Conservation (phyloP, 2,113 vertebrate species). For the Pelecanus crispus region DNA sequence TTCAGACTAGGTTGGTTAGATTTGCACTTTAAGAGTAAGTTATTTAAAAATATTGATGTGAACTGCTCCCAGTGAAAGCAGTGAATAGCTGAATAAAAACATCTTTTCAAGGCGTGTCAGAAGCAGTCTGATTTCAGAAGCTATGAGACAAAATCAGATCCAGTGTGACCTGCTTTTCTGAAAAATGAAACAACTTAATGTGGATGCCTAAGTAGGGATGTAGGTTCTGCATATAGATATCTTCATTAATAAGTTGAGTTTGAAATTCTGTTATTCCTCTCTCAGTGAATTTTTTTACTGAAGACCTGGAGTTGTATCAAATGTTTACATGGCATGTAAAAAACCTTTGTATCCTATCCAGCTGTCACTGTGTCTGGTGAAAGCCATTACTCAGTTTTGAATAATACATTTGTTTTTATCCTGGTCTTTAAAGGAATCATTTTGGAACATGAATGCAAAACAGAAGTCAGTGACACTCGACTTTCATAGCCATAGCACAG, state of each 20-base stretch:
- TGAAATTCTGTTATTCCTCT: neutral
- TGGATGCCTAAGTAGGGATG: neutral
- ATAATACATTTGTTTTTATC: neutral
- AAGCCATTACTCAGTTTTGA: neutral
- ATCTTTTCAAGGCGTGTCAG: neutral
- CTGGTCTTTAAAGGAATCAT: neutral
- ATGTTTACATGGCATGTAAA: neutral
- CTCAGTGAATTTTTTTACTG: neutral
- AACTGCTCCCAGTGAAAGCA: neutral
- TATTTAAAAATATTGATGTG: neutral
- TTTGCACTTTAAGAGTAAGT: neutral
- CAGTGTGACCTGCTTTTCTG: neutral
- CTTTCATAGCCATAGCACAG: neutral
- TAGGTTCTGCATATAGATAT: neutral
- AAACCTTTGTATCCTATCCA: neutral
- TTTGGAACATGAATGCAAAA: neutral
- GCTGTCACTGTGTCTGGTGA: neutral
- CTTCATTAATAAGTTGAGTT: neutral
- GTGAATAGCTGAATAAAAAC: neutral
- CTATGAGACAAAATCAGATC: neutral
- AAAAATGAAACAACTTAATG: neutral
- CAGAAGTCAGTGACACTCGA: neutral
- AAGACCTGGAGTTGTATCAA: neutral
- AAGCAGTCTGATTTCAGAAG: neutral
- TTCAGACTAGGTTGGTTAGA: neutral